These are phyloP conservation scores for Lamprologus ornatipinnis DNA, from an alignment of 2,113 vertebrate species.

Conservation along the genomic window DNA sequence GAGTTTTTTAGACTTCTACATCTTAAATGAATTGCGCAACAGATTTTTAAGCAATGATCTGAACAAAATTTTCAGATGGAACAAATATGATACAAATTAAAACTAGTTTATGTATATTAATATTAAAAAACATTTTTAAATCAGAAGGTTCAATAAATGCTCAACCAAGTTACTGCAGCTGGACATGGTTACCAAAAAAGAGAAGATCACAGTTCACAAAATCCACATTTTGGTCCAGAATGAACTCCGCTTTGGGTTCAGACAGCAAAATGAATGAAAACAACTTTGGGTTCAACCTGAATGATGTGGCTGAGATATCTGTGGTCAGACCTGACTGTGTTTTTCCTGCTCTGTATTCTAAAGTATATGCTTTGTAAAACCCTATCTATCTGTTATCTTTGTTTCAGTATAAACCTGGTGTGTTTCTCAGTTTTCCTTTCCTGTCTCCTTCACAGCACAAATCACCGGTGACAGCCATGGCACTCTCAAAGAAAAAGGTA, in stretches of 20 bases:
- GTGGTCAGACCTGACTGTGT: background rate
- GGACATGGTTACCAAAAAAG: background rate
- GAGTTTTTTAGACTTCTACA: background rate
- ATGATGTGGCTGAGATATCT: background rate
- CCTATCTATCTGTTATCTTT: background rate
- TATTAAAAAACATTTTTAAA: background rate
- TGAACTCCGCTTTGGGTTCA: background rate
- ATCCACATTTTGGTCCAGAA: background rate
- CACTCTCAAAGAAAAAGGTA: slow-evolving; percentile 78
- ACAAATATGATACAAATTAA: background rate
- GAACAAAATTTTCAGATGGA: background rate
- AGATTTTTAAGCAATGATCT: background rate
- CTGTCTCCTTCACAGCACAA: slow-evolving; percentile 60
- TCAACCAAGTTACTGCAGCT: background rate
- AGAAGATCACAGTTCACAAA: background rate
- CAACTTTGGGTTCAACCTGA: background rate
- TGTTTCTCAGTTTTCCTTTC: slow-evolving; percentile 3
- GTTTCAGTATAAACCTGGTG: background rate
- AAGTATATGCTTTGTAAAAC: background rate
- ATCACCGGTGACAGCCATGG: slow-evolving; percentile 75
- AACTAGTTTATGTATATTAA: background rate
- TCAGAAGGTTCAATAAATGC: background rate
- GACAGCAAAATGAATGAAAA: background rate
- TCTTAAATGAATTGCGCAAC: background rate
- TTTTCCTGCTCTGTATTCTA: background rate